Conservation (phyloP, 2,113 vertebrate species). For the Sakesphorus luctuosus region DNA sequence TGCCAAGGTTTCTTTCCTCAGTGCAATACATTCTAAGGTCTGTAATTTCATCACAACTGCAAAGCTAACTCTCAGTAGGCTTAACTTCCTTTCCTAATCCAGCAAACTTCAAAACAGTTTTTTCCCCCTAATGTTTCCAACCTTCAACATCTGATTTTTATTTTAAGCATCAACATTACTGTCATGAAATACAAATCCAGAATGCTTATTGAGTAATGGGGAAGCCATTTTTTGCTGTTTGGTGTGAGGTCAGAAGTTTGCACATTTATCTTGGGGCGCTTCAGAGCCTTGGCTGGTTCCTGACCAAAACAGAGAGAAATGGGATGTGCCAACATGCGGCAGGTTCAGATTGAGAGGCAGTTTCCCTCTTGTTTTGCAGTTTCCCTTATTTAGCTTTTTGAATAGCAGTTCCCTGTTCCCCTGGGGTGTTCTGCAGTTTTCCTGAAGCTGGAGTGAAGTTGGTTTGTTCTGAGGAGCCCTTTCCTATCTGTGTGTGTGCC, state of each 20-base stretch:
- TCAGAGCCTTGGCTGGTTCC: not conserved
- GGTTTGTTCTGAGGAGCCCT: not conserved
- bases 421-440: not conserved
- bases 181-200: not conserved
- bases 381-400: not conserved
- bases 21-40: not conserved
- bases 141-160: slow-evolving; percentile 4
- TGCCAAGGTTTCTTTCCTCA: not conserved
- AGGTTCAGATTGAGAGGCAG: not conserved
- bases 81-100: not conserved
- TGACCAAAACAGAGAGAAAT: not conserved
- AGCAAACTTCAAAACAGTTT: not conserved
- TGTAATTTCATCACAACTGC: not conserved
- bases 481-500: not conserved
- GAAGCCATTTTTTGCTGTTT: not conserved
- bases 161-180: not conserved
- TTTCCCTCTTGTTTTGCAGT: not conserved
- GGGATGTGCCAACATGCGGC: not conserved
- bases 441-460: not conserved
- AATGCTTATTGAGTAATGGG: not conserved
- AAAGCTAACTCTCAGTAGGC: not conserved
- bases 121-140: not conserved
- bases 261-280: not conserved
- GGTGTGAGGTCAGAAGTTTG: not conserved
- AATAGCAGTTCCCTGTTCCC: not conserved